Percentiles rank a stretch among this genome's conserved stretches.
These are phyloP conservation scores for Lomographa bimaculata DNA, from an alignment of 2,888 invertebrate genomes.

Conservation along the genomic window DNA sequence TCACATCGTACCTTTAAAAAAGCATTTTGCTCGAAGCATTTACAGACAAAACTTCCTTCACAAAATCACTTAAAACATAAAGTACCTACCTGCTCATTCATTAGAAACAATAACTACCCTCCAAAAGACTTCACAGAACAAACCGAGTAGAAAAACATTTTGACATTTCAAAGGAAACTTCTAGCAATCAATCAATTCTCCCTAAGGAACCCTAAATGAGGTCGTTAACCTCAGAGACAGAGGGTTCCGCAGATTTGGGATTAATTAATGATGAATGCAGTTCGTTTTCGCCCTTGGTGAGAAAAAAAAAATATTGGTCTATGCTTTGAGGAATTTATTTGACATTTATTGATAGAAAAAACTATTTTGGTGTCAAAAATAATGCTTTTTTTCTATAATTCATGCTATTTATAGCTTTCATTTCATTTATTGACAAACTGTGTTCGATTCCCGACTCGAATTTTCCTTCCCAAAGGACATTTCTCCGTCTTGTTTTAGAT, in stretches of 20 bases:
- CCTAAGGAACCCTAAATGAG: constrained; percentile 47
- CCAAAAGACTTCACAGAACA: constrained; percentile 37
- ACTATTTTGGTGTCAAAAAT: not conserved
- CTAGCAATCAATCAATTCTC: constrained; percentile 34
- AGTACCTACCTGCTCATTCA: constrained; percentile 2
- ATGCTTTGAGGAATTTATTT: constrained; percentile 20
- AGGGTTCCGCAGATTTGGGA: constrained; percentile 59
- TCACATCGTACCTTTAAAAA: too few relatives aligned
- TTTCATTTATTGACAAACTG: too few relatives aligned
- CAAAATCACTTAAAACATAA: too few relatives aligned
- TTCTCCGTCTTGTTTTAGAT: too few relatives aligned
- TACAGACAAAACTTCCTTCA: too few relatives aligned
- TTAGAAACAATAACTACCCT: constrained; percentile 7
- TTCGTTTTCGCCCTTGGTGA: constrained; percentile 45
- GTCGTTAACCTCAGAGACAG: constrained; percentile 55
- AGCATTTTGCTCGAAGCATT: too few relatives aligned
- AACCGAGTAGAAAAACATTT: constrained; percentile 61
- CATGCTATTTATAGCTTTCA: too few relatives aligned
- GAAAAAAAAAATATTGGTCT: constrained; percentile 42
- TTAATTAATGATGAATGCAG: constrained; percentile 67
- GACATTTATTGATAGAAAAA: constrained; percentile 14
- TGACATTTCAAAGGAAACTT: constrained; percentile 49
- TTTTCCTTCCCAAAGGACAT: too few relatives aligned
- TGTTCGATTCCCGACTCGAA: too few relatives aligned
- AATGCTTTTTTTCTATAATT: too few relatives aligned